Evolutionary conservation across 2,113 vertebrate species (phyloP), one percentile per base, ranked within the genome.

Genomic region (Boulengeromyrus knoepffleri): DNA sequence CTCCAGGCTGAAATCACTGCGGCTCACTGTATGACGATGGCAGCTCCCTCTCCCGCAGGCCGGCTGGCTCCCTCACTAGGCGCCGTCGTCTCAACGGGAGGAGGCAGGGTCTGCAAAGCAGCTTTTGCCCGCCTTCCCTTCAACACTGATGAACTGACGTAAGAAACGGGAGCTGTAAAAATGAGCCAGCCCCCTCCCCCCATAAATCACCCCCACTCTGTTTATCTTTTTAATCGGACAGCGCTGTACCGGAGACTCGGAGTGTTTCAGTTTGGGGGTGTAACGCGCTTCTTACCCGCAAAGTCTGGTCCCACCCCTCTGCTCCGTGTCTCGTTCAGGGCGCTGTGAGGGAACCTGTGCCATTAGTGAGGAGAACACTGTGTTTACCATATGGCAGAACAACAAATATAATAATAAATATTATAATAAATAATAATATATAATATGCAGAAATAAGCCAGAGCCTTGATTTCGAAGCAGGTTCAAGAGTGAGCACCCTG

Each of bases 121-220:
- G 94, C 92, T 94, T 94, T 94, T 95, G 93, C 93, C 89, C 83
- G 5, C 92, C 53, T 93, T 92, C n/a, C 85, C 92, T 95, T 95
- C 94, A 93, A 94, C 93, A 92, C 52, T 90, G 89, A 90, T 91
- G 94, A 95, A 92, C 93, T 91, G 91, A 90, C 89, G 9, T 92
- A 92, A 94, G 91, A 90, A 91, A 92, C 85, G 24, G 42, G 49
- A 92, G 94, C 80, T 24, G 80, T 84, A 46, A 19, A 84, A 46
- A 84, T 21, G 39, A 31, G 39, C 6, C 80, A 21, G 39, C 5
- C 80, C 19, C 83, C 19, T 46, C 45, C 45, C 13, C 19, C 0
- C 36, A 45, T 83, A 83, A 83, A 83, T 45, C 45, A 47, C 83
- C 83, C 42, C 7, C 19, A 4, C 39, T 85, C 42, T 85, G 83